Base-by-base conservation (phyloP, 2,888 invertebrate species). In the Chloroclystis v-ata region DNA sequence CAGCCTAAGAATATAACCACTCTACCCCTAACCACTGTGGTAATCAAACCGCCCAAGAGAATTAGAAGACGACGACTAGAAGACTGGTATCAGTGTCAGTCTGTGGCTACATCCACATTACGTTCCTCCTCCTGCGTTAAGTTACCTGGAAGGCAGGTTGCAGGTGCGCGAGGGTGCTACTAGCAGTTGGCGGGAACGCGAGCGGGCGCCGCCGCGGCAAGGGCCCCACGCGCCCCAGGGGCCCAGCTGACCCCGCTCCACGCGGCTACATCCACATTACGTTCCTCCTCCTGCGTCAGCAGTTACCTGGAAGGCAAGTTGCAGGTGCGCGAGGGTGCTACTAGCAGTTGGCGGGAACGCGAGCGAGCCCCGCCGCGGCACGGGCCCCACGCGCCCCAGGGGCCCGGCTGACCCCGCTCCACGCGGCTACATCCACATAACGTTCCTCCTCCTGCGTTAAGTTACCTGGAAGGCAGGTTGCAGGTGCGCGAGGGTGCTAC, bases 181-280 rank as follows among this genome's bases (percentile, higher is more conserved):
- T 8, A 78, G 67, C 28, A 82, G 72, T 55, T 84, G 84, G 0
- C 85, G 60, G 1, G 84, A 72, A 56, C 86, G 78, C 0, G 84
- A 82, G 51, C 86, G 78, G 0, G 82, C 80, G 1, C 86, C 86
- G 2, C 71, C 71, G 45, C 82, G 81, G 62, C 86, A 86, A 20
- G 82, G 71, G 16, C 85, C 81, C 86, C 86, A 86, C 20, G 80
- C 55, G 37, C 78, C 83, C 86, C 86, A 86, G 40, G 84, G 81
- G 0, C 82, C 84, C 24, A 80, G 72, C 56, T 65, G 61, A 0
- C 75, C 78, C 0, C 49, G 54, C 52, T 69, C 77, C 1, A 69
- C 61, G 49, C 73, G 71, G 33, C 69, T 65, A 62, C 86, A 85
- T 0, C 79, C 80, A 47, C 86, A 86, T 30, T 81, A 78, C 86